Percentiles rank a stretch among this genome's conserved stretches.
These are phyloP conservation scores for Erebia palarica DNA, from an alignment of 2,888 invertebrate genomes.

Conservation along the genomic window DNA sequence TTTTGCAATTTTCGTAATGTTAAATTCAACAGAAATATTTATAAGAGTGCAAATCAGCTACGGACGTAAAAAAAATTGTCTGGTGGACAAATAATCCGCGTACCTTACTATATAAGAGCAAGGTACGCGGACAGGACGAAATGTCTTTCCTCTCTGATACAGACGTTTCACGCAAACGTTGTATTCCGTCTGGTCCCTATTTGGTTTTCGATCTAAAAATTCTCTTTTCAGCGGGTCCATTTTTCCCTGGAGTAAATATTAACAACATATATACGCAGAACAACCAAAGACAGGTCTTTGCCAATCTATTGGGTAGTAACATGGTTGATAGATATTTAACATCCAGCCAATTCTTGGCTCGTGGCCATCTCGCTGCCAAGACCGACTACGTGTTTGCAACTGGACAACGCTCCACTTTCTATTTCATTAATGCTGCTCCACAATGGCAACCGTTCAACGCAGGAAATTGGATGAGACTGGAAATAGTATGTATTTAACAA, in stretches of 20 bases:
- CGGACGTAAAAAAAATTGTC: too few relatives aligned
- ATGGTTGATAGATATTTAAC: conserved; percentile 76
- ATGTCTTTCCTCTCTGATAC: too few relatives aligned
- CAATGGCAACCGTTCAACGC: conserved; percentile 83
- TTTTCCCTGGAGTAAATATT: conserved; percentile 71
- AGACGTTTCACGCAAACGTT: too few relatives aligned
- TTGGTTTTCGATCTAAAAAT: too few relatives aligned
- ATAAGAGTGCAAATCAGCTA: too few relatives aligned
- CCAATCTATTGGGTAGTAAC: conserved; percentile 55
- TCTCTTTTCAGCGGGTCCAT: conserved; percentile 62
- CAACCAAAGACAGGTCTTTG: conserved; percentile 58
- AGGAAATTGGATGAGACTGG: conserved; percentile 74
- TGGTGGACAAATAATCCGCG: too few relatives aligned
- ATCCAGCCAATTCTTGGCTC: conserved; percentile 64
- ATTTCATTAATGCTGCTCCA: conserved; percentile 82
- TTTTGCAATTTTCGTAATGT: not conserved
- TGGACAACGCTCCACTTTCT: conserved; percentile 80
- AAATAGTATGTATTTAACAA: conserved; percentile 47
- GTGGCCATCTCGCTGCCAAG: conserved; percentile 81
- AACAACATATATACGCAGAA: conserved; percentile 69
- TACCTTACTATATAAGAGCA: too few relatives aligned
- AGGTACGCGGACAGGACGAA: too few relatives aligned
- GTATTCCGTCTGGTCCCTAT: too few relatives aligned
- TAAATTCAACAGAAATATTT: too few relatives aligned
- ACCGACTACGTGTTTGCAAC: conserved; percentile 79